Evolutionary conservation across 1,140 invertebrate genomes (phyloP), one percentile per base, ranked within the genome.

Genomic region (Drosophila nasuta): DNA sequence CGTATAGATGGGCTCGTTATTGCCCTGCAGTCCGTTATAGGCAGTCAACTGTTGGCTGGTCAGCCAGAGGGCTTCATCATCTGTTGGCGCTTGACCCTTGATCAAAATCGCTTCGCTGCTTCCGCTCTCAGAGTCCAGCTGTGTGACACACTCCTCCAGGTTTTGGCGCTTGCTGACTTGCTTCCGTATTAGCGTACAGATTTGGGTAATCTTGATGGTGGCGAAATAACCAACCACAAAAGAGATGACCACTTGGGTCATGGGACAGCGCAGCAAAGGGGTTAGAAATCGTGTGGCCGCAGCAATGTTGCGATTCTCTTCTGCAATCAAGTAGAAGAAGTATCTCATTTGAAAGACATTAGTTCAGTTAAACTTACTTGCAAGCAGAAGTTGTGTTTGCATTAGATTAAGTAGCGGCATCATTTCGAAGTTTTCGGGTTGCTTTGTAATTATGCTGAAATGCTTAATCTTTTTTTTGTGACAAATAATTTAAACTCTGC

Each of bases 181-280:
- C 1, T 45, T 56, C 10, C 48, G 11, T 1, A 45, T 7, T 5
- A 33, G 43, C 46, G 20, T n/a, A 6, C 25, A 41, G 13, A 75
- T 38, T 45, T 63, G 13, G 3, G 28, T 20, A 1, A 79, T 66
- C 49, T 68, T 82, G 15, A 63, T 79, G n/a, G 79, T 77, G 10
- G 60, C 76, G 63, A 66, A 79, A 52, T 79, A 87, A 28, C 82
- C 79, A 10, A 82, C 5, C 5, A 70, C 46, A 58, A 87, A 79
- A 2, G 76, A 87, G 6, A 87, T 28, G 0, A 79, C 5, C 5
- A 82, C 28, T 51, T 82, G 68, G 0, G 72, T 25, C 28, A 79
- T 20, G 15, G 76, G 72, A 69, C 58, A 87, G 11, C 20, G 67
- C 0, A 82, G 6, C n/a, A 73, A 5, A 10, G 77, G 73, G 1